These are phyloP conservation scores for Zingel zingel DNA, from an alignment of 2,113 vertebrate species.

Conservation along the genomic window DNA sequence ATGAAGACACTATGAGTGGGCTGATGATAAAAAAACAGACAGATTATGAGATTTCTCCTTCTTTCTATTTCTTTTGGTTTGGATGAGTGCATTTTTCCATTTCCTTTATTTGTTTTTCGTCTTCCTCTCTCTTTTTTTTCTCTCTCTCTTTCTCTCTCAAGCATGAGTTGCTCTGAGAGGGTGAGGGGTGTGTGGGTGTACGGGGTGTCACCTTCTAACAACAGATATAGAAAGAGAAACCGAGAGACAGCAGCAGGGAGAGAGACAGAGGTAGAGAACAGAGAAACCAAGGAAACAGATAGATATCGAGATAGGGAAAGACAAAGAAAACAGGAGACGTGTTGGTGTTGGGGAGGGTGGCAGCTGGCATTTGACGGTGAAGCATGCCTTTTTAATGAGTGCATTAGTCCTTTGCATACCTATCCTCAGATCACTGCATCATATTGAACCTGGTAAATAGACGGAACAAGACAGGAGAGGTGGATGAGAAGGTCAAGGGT, in stretches of 20 bases:
- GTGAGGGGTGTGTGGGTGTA: slow-evolving; percentile 73
- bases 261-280: slow-evolving; percentile 46
- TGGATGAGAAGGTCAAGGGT: slow-evolving; percentile 61
- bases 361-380: slow-evolving; percentile 84
- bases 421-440: slow-evolving; percentile 70
- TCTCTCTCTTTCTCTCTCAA: slow-evolving; percentile 55
- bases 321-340: slow-evolving; percentile 60
- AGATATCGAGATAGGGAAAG: slow-evolving; percentile 55
- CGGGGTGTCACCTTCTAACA: slow-evolving; percentile 77
- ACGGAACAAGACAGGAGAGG: slow-evolving; percentile 35
- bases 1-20: slow-evolving; percentile 45
- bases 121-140: slow-evolving; percentile 25
- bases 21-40: slow-evolving; percentile 57
- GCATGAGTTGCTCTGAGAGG: slow-evolving; percentile 66
- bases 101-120: slow-evolving; percentile 67
- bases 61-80: slow-evolving; percentile 47
- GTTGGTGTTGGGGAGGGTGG: slow-evolving; percentile 32
- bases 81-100: slow-evolving; percentile 64
- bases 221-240: slow-evolving; percentile 69
- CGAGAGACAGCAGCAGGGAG: slow-evolving; percentile 53
- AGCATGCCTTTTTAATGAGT: slow-evolving; percentile 84
- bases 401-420: slow-evolving; percentile 78
- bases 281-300: slow-evolving; percentile 58
- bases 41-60: slow-evolving; percentile 56
- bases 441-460: slow-evolving; percentile 56